These are phyloP conservation scores for Yponomeuta cagnagella DNA, from an alignment of 2,888 invertebrate genomes.

Conservation along the genomic window DNA sequence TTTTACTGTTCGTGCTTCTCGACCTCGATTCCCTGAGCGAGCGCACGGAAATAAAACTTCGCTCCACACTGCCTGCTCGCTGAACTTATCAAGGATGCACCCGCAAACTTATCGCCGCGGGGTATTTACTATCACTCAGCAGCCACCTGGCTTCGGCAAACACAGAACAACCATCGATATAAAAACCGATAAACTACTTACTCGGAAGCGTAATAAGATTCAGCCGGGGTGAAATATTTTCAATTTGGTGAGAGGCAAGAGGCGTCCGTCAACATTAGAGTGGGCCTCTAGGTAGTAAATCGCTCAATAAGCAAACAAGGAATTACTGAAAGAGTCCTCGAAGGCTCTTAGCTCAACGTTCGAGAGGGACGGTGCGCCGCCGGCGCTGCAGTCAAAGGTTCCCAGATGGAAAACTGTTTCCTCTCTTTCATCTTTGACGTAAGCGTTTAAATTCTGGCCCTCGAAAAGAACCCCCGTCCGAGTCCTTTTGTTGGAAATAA, in stretches of 20 bases:
- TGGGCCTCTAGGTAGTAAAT: not conserved
- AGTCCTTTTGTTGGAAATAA: not conserved
- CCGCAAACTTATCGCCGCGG: not conserved
- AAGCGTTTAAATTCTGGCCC: conserved; percentile 1
- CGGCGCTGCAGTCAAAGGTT: not conserved
- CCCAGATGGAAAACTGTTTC: not conserved
- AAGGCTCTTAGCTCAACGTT: not conserved
- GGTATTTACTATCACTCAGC: conserved; percentile 3
- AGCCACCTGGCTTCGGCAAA: not conserved
- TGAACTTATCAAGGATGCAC: not conserved
- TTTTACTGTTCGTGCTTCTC: conserved; percentile 1
- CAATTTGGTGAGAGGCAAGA: not conserved
- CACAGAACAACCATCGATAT: not conserved
- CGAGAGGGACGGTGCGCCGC: too few relatives aligned
- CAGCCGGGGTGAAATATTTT: not conserved
- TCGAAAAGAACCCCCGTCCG: not conserved
- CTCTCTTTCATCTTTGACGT: conserved; percentile 2
- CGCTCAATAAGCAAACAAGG: conserved; percentile 3
- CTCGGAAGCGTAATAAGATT: not conserved
- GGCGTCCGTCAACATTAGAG: too few relatives aligned
- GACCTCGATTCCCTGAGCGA: not conserved
- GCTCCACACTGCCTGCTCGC: not conserved
- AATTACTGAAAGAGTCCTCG: not conserved
- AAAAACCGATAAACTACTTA: not conserved
- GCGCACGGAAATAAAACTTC: not conserved